Percentiles rank a stretch among this genome's conserved stretches.
Evolutionary conservation across 2,888 invertebrate genomes (phyloP).

Genomic region (Platycheirus albimanus): DNA sequence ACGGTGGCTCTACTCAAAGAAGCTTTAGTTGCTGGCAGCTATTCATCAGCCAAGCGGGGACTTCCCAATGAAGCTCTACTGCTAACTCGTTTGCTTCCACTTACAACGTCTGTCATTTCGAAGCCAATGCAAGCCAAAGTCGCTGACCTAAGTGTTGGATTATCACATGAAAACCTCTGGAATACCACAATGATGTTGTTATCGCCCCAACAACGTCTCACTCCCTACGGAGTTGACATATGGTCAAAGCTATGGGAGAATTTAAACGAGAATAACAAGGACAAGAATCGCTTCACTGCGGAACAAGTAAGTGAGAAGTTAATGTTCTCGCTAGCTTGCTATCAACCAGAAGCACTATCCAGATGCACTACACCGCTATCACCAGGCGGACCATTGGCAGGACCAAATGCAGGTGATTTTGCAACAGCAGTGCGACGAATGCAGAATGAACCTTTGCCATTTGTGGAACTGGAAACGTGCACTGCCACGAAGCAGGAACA

Average conservation of each 20-base stretch:
- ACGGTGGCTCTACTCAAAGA: conserved; percentile 87
- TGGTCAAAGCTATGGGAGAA: conserved; percentile 93
- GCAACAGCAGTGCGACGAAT: conserved; percentile 82
- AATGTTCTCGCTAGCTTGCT: conserved; percentile 91
- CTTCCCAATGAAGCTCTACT: conserved; percentile 88
- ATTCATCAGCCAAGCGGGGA: conserved; percentile 88
- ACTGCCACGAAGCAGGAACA: conserved; percentile 95
- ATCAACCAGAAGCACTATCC: conserved; percentile 93
- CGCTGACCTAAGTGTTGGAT: conserved; percentile 84
- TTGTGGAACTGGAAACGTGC: conserved; percentile 92
- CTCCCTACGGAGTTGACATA: conserved; percentile 91
- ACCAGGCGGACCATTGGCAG: conserved; percentile 85
- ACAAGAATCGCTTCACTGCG: conserved; percentile 86
- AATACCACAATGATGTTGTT: conserved; percentile 92
- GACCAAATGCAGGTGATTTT: conserved; percentile 83
- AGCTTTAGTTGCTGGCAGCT: conserved; percentile 90
- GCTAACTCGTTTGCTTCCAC: conserved; percentile 88
- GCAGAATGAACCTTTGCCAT: conserved; percentile 87
- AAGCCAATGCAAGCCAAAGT: conserved; percentile 82
- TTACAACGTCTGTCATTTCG: conserved; percentile 84
- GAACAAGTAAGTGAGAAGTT: conserved; percentile 90
- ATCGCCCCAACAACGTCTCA: conserved; percentile 91
- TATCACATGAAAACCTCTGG: conserved; percentile 90
- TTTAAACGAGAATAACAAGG: conserved; percentile 85
- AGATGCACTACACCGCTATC: conserved; percentile 93